phyloP scores from a whole-genome alignment of 2,888 invertebrate species.

The Scaptomyza parva region DNA sequence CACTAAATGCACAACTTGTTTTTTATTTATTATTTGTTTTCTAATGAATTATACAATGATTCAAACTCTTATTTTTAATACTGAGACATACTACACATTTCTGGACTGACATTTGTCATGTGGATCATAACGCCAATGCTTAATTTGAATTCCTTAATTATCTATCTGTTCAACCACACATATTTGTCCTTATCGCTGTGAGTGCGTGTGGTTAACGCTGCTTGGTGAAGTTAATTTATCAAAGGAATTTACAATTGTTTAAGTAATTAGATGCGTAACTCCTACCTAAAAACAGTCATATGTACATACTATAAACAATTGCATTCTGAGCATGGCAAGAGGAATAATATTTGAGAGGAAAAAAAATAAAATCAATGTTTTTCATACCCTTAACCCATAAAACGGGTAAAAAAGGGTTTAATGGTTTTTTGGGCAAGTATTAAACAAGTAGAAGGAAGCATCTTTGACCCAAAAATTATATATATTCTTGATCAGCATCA shows the following conservation, averaged over 20 bases:
- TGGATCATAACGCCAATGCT: not conserved
- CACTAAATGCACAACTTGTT: no score
- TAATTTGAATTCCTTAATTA: not conserved
- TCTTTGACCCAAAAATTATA: no score
- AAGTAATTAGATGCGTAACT: constrained; percentile 66
- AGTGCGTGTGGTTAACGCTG: constrained; percentile 51
- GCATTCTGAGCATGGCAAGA: not conserved
- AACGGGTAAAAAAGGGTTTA: no score
- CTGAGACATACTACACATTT: constrained; percentile 2
- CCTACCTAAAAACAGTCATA: constrained; percentile 2
- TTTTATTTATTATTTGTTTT: no score
- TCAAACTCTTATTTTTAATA: constrained; percentile 10
- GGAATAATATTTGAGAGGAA: not conserved
- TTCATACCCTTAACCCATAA: no score
- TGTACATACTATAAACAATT: not conserved
- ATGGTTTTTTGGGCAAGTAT: no score
- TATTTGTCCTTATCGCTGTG: not conserved
- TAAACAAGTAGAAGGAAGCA: no score
- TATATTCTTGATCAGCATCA: no score
- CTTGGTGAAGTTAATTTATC: constrained; percentile 75
- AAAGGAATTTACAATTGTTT: constrained; percentile 75
- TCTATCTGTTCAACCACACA: not conserved
- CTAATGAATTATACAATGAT: no score
- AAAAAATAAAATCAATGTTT: no score
- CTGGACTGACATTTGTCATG: constrained; percentile 1